Base-by-base conservation (phyloP, 2,113 vertebrate genomes). In the Notothenia coriiceps region DNA sequence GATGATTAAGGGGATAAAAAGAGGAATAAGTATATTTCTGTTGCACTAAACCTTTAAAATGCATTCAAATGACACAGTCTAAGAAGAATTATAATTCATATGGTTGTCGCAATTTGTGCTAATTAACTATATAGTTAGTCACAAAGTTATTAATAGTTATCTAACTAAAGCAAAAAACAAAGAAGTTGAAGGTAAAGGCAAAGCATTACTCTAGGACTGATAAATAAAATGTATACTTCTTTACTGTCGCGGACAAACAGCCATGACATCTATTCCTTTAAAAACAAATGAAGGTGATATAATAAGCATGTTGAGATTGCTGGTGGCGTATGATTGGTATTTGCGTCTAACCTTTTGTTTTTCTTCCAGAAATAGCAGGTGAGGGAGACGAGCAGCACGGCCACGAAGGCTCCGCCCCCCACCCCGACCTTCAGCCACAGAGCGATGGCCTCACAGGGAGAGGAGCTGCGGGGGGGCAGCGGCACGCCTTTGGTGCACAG, bases 331-430 rank as follows among this genome's bases (percentile, higher is more conserved):
- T 0, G 18, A 40, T 29, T 60, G 59, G 20, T 46, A 43, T 65
- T 33, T 40, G 46, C 43, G 20, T 69, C 96, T 94, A 87, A 99
- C 98, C 97, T 99, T 85, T 97, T 96, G 91, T 99, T 99, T 88
- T 99, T 99, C 90, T 99, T 99, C 98, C 98, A 99, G 94, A 99
- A 98, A 91, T 99, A 98, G 88, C 96, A 99, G 68, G 98, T 99
- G 88, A 99, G 95, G 49, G 97, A 96, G 86, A 99, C 87, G 70
- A 99, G 96, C 52, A 99, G 91, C 86, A 96, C 95, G 0, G 97
- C 98, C 65, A 91, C 92, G 82, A 98, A 97, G 64, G 95, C 96
- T 25, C 97, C 98, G 22, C 96, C 95, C 0, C 96, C 96, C 5
- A 96, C 94, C 68, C 96, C 97, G 50, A 98, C 93, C 92, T 99